phyloP scores from a whole-genome alignment of 2,113 vertebrate genomes.

The Thryonomys swinderianus region DNA sequence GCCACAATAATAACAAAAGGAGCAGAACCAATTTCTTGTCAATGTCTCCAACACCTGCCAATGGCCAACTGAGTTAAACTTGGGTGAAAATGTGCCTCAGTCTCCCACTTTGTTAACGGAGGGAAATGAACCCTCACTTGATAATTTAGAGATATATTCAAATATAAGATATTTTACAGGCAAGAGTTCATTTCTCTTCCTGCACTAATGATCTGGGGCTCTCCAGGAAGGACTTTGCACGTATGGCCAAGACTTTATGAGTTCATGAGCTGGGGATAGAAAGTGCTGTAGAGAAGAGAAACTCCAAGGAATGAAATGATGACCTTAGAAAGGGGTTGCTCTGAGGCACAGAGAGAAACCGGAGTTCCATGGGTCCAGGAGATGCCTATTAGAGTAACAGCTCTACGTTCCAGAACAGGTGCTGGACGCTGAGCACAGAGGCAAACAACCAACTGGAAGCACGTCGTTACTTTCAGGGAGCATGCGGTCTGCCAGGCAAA shows the following conservation, averaged over 20 bases:
- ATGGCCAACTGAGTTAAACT: neutral
- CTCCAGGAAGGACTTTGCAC: neutral
- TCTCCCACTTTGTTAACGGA: neutral
- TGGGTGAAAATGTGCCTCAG: neutral
- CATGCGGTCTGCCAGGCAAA: neutral
- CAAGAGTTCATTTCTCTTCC: neutral
- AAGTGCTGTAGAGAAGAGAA: neutral
- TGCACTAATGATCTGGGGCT: neutral
- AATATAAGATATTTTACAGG: neutral
- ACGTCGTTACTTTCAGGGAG: neutral
- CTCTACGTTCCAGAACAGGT: fast-evolving
- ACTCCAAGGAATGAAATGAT: neutral
- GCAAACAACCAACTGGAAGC: fast-evolving
- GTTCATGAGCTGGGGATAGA: neutral
- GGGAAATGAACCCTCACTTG: neutral
- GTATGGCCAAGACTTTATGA: neutral
- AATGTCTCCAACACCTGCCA: neutral
- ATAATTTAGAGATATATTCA: neutral
- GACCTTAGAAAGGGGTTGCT: neutral
- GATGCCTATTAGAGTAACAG: neutral
- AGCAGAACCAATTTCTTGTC: neutral
- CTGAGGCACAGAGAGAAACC: neutral
- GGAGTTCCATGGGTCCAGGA: fast-evolving
- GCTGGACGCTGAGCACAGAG: neutral
- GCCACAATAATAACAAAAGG: neutral